Conservation (phyloP, 2,113 vertebrate genomes). For the Ancistrus triradiatus region DNA sequence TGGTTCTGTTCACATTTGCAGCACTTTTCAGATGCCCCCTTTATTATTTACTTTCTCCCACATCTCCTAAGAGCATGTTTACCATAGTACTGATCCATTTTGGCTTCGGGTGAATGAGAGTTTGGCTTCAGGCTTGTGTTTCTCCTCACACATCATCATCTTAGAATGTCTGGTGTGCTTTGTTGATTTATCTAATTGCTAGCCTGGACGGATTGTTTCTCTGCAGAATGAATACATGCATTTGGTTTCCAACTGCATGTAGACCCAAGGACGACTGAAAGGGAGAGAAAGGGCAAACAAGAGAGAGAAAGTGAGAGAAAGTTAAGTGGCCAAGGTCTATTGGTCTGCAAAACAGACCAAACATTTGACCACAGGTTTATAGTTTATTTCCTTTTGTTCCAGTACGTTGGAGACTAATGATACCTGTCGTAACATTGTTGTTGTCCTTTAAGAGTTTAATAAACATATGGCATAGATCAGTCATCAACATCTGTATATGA, state of each 20-base stretch:
- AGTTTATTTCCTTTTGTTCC: too few relatives aligned
- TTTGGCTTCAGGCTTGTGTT: background rate
- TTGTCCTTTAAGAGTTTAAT: too few relatives aligned
- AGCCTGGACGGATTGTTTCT: background rate
- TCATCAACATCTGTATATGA: too few relatives aligned
- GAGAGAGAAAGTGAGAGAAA: background rate
- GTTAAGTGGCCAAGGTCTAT: too few relatives aligned
- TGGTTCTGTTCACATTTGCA: background rate
- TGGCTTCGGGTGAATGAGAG: constrained; percentile 3
- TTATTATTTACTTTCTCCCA: background rate
- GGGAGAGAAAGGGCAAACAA: background rate
- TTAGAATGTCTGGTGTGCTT: constrained; percentile 6
- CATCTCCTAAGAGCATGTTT: background rate
- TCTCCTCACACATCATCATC: constrained; percentile 5
- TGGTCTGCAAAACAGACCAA: too few relatives aligned
- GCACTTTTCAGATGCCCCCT: background rate
- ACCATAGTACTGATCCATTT: background rate
- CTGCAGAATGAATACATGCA: background rate
- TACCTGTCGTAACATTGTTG: too few relatives aligned
- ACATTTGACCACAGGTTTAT: too few relatives aligned
- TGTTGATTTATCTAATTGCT: constrained; percentile 8
- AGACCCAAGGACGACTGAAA: background rate
- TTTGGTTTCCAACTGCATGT: constrained; percentile 22
- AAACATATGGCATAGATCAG: too few relatives aligned
- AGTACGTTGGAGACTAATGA: too few relatives aligned